Percentiles rank a stretch among this genome's conserved stretches.
phyloP scores from a whole-genome alignment of 2,113 vertebrate genomes.

The Takifugu flavidus region DNA sequence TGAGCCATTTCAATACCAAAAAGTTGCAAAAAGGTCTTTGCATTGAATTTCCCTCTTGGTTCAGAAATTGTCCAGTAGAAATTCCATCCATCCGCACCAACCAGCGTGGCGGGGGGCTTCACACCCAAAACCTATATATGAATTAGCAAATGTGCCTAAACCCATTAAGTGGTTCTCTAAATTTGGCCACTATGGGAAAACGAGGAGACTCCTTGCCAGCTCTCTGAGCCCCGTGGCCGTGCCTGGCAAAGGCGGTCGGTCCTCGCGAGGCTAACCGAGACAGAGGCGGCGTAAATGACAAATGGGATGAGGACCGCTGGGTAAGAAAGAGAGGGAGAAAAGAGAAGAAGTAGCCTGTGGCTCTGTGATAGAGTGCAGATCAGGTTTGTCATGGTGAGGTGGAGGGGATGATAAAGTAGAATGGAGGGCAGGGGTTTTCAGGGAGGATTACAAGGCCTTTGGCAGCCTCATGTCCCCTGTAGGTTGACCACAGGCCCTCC shows the following conservation, averaged over 20 bases:
- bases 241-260: slow-evolving; percentile 21
- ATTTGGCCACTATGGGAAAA: slow-evolving; percentile 35
- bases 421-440: slow-evolving; percentile 17
- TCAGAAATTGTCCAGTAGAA: slow-evolving; percentile 5
- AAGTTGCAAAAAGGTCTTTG: neutral
- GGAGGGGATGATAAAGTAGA: slow-evolving; percentile 39
- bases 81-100: slow-evolving; percentile 26
- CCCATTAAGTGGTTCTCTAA: slow-evolving; percentile 54
- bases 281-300: slow-evolving; percentile 36
- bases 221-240: slow-evolving; percentile 19
- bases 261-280: slow-evolving; percentile 30
- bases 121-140: slow-evolving; percentile 57
- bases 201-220: slow-evolving; percentile 39
- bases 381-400: slow-evolving; percentile 66
- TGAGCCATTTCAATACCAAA: neutral
- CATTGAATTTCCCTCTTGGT: slow-evolving; percentile 28
- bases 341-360: slow-evolving; percentile 47
- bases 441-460: slow-evolving; percentile 51
- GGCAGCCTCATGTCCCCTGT: slow-evolving; percentile 33
- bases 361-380: slow-evolving; percentile 62
- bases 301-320: slow-evolving; percentile 38
- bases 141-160: slow-evolving; percentile 61
- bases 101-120: slow-evolving; percentile 26
- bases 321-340: slow-evolving; percentile 26
- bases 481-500: slow-evolving; percentile 30